Evolutionary conservation across 2,113 vertebrate genomes (phyloP), one percentile per base, ranked within the genome.

Genomic region (Pelvicachromis taeniatus): DNA sequence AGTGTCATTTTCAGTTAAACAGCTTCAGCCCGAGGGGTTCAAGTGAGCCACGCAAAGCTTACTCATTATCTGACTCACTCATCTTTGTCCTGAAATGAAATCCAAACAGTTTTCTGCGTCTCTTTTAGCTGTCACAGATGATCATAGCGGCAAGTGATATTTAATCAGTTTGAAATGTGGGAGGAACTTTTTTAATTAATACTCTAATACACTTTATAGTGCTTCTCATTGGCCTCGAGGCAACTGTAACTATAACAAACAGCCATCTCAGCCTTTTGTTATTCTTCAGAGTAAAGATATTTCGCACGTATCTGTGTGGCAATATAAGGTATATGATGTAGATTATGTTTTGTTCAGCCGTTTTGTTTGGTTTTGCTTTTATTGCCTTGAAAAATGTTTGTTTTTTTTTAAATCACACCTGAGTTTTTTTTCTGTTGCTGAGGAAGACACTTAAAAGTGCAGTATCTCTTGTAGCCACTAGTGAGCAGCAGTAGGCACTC

Each of bases 381-480:
- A 19, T 48, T n/a, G 1, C 19, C 6, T 78, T 42, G 4, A 48
- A 29, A 50, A 35, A 1, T 45, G 13, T n/a, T 13, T 13, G 4
- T 29, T 6, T 33, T 38, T 65, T 65, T 65, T 53, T 4, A 35
- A 63, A 23, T 45, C 19, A 55, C 4, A 35, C 35, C 54, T 33
- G 5, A 61, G 17, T 33, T 4, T 7, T 13, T 85, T 45, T 65
- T 3, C 52, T 31, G 35, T n/a, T 48, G 8, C 13, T 58, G 40
- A 65, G 19, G 4, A 7, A 23, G 75, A 53, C 70, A 48, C 11
- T 35, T 14, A 16, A 16, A 8, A 56, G 11, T 93, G 93, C 58
- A 91, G 81, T 92, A 45, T 56, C 55, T 48, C 68, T 7, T 90
- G 75, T 80, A 70, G 53, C 92, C 94, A 94, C 91, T 94, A 89